Conservation (phyloP, 2,797 vertebrate species). For the Enteromius afrohamiltoni region DNA sequence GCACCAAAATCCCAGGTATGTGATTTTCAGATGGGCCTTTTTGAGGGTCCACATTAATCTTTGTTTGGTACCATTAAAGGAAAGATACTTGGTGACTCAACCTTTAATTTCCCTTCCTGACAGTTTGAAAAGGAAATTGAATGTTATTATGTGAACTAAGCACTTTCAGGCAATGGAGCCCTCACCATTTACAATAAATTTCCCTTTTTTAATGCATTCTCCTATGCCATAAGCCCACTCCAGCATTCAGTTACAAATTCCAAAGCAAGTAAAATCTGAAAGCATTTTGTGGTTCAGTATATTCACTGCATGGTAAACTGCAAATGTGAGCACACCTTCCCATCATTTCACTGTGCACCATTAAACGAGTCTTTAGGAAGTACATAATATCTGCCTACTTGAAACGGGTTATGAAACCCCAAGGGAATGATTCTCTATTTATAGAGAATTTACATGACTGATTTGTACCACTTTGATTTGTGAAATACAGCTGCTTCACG, state of each 20-base stretch:
- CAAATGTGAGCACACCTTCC: neutral
- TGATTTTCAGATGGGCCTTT: slow-evolving; percentile 55
- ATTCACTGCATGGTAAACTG: neutral
- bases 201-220: neutral
- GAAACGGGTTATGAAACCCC: slow-evolving; percentile 12
- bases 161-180: neutral
- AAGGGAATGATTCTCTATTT: slow-evolving; percentile 13
- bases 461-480: slow-evolving; percentile 47
- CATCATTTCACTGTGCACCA: neutral
- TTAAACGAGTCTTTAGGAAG: slow-evolving; percentile 4
- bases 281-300: neutral
- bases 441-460: slow-evolving; percentile 29
- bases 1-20: slow-evolving; percentile 82
- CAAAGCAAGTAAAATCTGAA: neutral
- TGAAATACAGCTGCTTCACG: slow-evolving; percentile 54
- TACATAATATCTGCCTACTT: slow-evolving; percentile 11
- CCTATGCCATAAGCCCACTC: neutral
- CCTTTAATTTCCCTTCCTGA: neutral
- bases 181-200: neutral
- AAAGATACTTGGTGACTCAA: neutral
- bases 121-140: neutral
- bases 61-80: slow-evolving; percentile 7
- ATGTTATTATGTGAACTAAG: neutral
- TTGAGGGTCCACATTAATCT: neutral
- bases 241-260: neutral